These are phyloP conservation scores for Meliscaeva auricollis DNA, from an alignment of 2,888 invertebrate genomes.

Conservation along the genomic window DNA sequence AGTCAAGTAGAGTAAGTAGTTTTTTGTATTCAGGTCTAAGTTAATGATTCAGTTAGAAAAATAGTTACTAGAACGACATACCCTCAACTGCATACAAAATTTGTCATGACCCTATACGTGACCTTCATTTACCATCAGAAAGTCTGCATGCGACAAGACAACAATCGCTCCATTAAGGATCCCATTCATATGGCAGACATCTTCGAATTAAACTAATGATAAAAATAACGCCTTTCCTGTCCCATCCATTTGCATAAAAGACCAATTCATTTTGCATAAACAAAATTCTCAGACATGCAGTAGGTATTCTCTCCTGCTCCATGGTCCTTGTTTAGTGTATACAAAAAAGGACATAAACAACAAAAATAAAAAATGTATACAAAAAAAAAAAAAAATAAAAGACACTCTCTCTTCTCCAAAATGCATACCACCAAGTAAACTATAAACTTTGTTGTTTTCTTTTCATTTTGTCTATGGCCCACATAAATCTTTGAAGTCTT, in stretches of 20 bases:
- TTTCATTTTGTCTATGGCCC: constrained; percentile 17
- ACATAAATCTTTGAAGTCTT: constrained; percentile 58
- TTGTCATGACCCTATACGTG: too few relatives aligned
- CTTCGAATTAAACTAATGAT: constrained; percentile 57
- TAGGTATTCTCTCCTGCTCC: neutral
- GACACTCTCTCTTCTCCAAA: constrained; percentile 2
- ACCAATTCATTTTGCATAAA: constrained; percentile 57
- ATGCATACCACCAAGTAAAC: constrained; percentile 35
- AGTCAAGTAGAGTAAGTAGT: too few relatives aligned
- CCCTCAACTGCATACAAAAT: too few relatives aligned
- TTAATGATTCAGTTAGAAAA: too few relatives aligned
- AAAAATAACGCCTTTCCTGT: constrained; percentile 46
- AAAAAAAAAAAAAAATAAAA: constrained; percentile 19
- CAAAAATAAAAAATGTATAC: neutral
- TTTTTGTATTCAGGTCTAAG: too few relatives aligned
- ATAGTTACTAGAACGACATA: too few relatives aligned
- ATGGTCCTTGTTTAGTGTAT: neutral
- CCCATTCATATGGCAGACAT: constrained; percentile 18
- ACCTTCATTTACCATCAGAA: too few relatives aligned
- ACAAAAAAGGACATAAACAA: constrained; percentile 23
- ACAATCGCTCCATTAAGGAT: constrained; percentile 9
- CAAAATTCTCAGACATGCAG: constrained; percentile 56
- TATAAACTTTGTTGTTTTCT: constrained; percentile 15
- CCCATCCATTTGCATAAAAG: constrained; percentile 66
- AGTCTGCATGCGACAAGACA: neutral